Evolutionary conservation across 2,113 vertebrate species (phyloP), one percentile per base, ranked within the genome.

Genomic region (Micronisus gabar): DNA sequence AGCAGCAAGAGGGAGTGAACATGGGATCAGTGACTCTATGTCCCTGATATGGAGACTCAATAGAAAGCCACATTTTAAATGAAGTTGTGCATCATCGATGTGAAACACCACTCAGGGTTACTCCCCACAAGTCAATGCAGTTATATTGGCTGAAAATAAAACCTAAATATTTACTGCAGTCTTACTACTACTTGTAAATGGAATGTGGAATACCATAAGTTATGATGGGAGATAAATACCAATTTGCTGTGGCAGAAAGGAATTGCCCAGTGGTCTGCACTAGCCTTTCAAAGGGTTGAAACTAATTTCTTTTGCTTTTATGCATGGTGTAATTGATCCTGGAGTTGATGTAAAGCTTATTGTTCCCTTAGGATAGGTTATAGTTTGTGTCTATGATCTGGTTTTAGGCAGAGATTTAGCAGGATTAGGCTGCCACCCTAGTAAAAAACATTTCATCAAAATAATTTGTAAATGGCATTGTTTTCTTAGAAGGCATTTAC

Each of bases 21-120:
- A 5, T 11, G n/a, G 4, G 4, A 2, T 3, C 23, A 4, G 40
- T 6, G 22, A 15, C 67, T 41, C 40, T 9, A 27, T 4, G 22
- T 2, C 47, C 47, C 47, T 48, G 47, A 48, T 7, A 4, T 0
- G 21, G 47, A 55, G 18, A 13, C 26, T 9, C 4, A 40, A 10
- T 4, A 45, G 11, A 48, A 61, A 87, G 36, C 9, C 29, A 17
- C 12, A 5, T 43, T n/a, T 63, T 29, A 30, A 67, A 4, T 13
- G 14, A 53, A 34, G 2, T 12, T 41, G 12, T 45, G 40, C 36
- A 27, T 13, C 20, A 29, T 9, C 26, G 52, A 7, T 34, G 47
- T 52, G 40, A 61, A 75, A n/a, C 36, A 20, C 22, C 23, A 2
- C 30, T 66, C 30, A 21, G 12, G 47, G 13, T 65, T 52, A 21